Evolutionary conservation across 2,888 invertebrate genomes (phyloP), one percentile per base, ranked within the genome.

Genomic region (Hyalella azteca): DNA sequence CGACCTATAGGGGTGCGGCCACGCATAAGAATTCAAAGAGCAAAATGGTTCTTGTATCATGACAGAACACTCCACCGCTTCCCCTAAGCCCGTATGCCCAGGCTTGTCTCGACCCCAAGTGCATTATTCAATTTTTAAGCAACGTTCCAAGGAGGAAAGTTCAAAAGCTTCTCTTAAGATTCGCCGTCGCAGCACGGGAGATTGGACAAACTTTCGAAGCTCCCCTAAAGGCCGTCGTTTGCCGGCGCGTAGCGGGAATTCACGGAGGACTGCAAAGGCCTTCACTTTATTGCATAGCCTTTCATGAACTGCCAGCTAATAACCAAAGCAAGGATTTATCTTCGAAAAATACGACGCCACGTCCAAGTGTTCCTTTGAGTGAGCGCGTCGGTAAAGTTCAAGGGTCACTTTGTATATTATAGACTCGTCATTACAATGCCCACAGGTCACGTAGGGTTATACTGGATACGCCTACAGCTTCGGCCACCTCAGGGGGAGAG

Each of bases 261-360:
- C 66, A 19, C 66, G 36, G 19, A 66, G 66, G 66, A 32, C 66
- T 66, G 36, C 66, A 36, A 66, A 36, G 66, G 66, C 36, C 66
- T 66, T 39, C 19, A 36, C 66, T 66, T 66, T 66, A 66, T 66
- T 32, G 36, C 66, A 66, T 22, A 36, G 7, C 66, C n/a, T 66
- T 66, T 66, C 66, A 36, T 66, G 36, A 36, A 36, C 66, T 66
- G 66, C 66, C 66, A 66, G 36, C 66, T 66, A 66, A 66, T 66
- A 66, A 66, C 66, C 66, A 66, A 66, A 66, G 66, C 39, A 66
- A 66, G 66, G 66, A 66, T 66, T 66, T 66, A 66, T 66, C 66
- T 66, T 66, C 36, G 19, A 36, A 66, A 66, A 66, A 66, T 66
- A 36, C 66, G 66, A 66, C 66, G 32, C 66, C 66, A 66, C 32